A percentile compares a stretch with the other conserved stretches of the same genome.
Evolutionary conservation across 2,888 invertebrate species (phyloP).

Genomic region (Marasmarcha lunaedactyla): DNA sequence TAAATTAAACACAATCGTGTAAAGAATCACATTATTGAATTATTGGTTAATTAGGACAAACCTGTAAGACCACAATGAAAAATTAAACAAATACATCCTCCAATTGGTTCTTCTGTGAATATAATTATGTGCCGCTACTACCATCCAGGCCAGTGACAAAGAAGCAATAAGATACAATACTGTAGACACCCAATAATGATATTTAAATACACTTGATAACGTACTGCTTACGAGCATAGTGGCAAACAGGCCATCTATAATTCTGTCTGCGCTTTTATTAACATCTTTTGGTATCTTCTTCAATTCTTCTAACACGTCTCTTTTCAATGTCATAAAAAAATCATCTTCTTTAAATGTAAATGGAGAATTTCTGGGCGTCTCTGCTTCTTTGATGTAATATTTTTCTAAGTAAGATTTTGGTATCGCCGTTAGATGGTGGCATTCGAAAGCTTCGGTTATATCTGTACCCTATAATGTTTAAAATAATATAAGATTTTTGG

Average conservation of each 20-base stretch:
- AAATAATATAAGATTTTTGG: too few species aligned
- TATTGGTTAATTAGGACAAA: too few species aligned
- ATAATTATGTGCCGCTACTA: constrained; percentile 80
- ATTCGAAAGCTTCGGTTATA: constrained; percentile 73
- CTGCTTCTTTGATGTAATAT: constrained; percentile 75
- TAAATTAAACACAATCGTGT: too few species aligned
- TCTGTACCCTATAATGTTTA: constrained; percentile 66
- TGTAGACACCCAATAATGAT: constrained; percentile 29
- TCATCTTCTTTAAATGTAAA: constrained; percentile 81
- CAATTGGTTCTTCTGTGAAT: constrained; percentile 82
- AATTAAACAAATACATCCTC: constrained; percentile 83
- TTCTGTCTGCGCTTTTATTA: constrained; percentile 24
- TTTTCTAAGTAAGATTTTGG: constrained; percentile 73
- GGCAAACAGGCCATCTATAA: constrained; percentile 43
- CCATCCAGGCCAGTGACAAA: constrained; percentile 68
- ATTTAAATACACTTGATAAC: constrained; percentile 28
- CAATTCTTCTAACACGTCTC: constrained; percentile 61
- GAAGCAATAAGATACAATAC: constrained; percentile 38
- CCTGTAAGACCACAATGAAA: constrained; percentile 76
- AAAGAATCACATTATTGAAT: too few species aligned
- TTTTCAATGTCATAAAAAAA: constrained; percentile 79
- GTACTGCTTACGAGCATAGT: constrained; percentile 39
- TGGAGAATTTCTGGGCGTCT: constrained; percentile 75
- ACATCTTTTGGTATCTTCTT: constrained; percentile 54
- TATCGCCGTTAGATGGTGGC: constrained; percentile 60